Evolutionary conservation across 2,113 vertebrate species (phyloP).

Genomic region (Misgurnus mizolepis): DNA sequence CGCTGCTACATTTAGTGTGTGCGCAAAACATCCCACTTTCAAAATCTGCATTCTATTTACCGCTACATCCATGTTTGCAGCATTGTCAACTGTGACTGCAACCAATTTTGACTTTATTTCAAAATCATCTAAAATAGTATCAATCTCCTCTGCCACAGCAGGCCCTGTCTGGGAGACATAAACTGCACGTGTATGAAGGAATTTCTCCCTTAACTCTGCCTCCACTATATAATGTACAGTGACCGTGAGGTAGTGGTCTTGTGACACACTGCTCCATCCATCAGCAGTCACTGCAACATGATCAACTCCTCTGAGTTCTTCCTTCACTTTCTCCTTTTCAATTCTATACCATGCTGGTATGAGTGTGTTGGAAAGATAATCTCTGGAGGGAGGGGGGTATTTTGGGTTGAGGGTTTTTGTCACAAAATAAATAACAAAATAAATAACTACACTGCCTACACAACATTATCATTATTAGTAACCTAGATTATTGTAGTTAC

Average conservation of each 20-base stretch:
- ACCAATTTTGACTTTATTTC: too few relatives aligned
- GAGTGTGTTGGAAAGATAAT: constrained; percentile 13
- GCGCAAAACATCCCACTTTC: constrained; percentile 20
- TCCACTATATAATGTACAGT: constrained; percentile 15
- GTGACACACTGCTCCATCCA: constrained; percentile 36
- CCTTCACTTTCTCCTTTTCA: constrained; percentile 1
- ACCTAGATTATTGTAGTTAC: too few relatives aligned
- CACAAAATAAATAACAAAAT: too few relatives aligned
- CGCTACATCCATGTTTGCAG: too few relatives aligned
- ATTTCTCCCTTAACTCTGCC: not conserved
- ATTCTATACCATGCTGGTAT: constrained; percentile 37
- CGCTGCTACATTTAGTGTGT: constrained; percentile 32
- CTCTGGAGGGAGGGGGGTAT: constrained; percentile 13
- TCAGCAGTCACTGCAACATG: constrained; percentile 27
- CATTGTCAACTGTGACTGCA: too few relatives aligned
- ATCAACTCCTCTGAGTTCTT: constrained; percentile 1
- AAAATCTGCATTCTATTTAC: too few relatives aligned
- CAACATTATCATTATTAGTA: too few relatives aligned
- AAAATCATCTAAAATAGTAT: constrained; percentile 2
- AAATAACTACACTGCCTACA: too few relatives aligned
- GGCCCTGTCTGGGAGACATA: constrained; percentile 23
- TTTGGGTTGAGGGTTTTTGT: constrained; percentile 14
- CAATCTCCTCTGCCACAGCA: constrained; percentile 27
- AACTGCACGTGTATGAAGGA: constrained; percentile 23
- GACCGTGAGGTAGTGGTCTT: constrained; percentile 34